Evolutionary conservation across 2,113 vertebrate genomes (phyloP), one percentile per base, ranked within the genome.

Genomic region (Melozone crissalis): DNA sequence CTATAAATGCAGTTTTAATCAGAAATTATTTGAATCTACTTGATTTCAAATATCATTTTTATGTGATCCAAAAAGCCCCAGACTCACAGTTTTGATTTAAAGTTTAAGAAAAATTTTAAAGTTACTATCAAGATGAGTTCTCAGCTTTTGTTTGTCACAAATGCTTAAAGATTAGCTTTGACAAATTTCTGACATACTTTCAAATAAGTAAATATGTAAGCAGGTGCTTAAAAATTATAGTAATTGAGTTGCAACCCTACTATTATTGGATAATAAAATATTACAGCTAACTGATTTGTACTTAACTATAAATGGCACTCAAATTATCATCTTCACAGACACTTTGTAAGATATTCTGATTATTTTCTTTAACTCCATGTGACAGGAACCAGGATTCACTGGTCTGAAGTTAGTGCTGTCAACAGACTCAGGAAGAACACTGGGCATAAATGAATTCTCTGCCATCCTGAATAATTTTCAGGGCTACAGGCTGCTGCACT

Each of bases 401-500:
- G 82, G 90, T 87, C 44, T 17, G 52, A 93, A 94, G 81, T 80
- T 75, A 94, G 19, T 37, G 37, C 77, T 77, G 69, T 59, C 68
- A 97, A 75, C 14, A 33, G 93, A 84, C 75, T 95, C 67, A 87
- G 41, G 57, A 93, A 92, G 62, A 93, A 97, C 69, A 82, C 78
- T 52, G 85, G 92, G 66, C 37, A 78, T 31, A 85, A 90, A 83
- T 23, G n/a, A 83, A 84, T 78, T 67, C 52, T 87, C 65, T 91
- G 84, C 41, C 55, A 92, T 46, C 63, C 75, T 94, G 76, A 96
- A 54, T 41, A 93, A 81, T 39, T 90, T 76, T 88, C 85, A 94
- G 83, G 62, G 75, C 52, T 83, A 92, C 1, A 87, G 59, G 49
- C 52, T 88, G 51, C 90, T 93, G 28, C 24, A 44, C 13, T 83